These are phyloP conservation scores for Megaustenia siamemsis DNA, from an alignment of 2,888 invertebrate species.

Conservation along the genomic window DNA sequence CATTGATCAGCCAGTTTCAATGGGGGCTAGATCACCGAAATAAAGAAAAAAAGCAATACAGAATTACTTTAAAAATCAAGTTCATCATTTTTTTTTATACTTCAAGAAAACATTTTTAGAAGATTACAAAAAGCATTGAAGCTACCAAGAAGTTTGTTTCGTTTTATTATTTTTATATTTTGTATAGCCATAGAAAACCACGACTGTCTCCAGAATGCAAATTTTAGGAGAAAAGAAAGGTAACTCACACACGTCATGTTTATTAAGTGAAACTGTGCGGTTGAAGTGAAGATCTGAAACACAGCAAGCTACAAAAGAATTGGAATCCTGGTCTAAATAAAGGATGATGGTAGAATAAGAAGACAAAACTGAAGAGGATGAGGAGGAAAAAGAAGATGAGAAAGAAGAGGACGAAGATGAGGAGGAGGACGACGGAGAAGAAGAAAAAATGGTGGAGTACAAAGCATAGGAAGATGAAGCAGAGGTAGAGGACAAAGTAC, in stretches of 20 bases:
- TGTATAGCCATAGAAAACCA: neutral
- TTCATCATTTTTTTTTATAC: too few species aligned
- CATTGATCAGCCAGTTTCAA: neutral
- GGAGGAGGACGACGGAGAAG: too few species aligned
- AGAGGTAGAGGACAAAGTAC: too few species aligned
- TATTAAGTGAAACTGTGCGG: neutral
- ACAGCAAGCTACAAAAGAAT: neutral
- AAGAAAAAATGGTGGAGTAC: neutral
- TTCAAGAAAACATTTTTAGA: too few species aligned
- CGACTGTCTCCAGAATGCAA: neutral
- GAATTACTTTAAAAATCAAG: too few species aligned
- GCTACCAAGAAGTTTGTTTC: too few species aligned
- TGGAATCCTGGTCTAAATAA: too few species aligned
- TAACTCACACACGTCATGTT: neutral
- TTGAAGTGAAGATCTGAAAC: neutral
- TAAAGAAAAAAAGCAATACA: neutral
- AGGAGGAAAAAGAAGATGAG: too few species aligned
- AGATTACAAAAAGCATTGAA: too few species aligned
- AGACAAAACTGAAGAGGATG: neutral
- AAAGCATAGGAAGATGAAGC: neutral
- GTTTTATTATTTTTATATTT: neutral
- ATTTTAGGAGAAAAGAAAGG: neutral
- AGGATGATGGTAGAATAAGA: neutral
- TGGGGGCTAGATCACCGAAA: conserved; percentile 22
- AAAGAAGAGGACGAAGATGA: too few species aligned